These are phyloP conservation scores for Holocentrus rufus DNA, from an alignment of 2,797 vertebrate genomes.

Conservation along the genomic window DNA sequence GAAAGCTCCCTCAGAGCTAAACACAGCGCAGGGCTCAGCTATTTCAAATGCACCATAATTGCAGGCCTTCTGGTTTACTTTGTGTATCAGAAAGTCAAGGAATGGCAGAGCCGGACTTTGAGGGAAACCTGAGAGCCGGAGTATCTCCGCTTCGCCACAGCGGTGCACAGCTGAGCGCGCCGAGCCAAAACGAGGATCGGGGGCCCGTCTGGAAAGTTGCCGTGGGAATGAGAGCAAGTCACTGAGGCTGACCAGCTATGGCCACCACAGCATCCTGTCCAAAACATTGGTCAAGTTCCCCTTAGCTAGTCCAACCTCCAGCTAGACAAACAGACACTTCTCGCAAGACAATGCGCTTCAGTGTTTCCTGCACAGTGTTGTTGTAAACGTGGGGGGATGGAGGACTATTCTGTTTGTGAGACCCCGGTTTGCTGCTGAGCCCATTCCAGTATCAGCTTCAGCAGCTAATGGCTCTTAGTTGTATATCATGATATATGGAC, in stretches of 20 bases:
- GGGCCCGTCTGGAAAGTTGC: conserved; percentile 54
- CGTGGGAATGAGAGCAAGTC: conserved; percentile 57
- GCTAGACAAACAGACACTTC: conserved; percentile 61
- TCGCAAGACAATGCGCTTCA: conserved; percentile 51
- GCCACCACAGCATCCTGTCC: conserved; percentile 71
- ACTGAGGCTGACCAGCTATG: conserved; percentile 64
- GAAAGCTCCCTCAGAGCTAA: conserved; percentile 66
- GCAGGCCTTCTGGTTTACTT: conserved; percentile 68
- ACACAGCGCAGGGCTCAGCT: conserved; percentile 63
- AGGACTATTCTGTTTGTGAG: conserved; percentile 8
- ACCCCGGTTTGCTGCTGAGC: neutral
- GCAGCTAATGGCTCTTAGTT: neutral
- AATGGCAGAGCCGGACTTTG: conserved; percentile 50
- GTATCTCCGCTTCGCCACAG: conserved; percentile 38
- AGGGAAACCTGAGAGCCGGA: conserved; percentile 63
- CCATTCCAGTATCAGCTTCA: conserved; percentile 1
- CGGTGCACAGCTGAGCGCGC: conserved; percentile 10
- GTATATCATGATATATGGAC: neutral
- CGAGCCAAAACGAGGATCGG: conserved; percentile 24
- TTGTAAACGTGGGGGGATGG: neutral
- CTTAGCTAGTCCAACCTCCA: conserved; percentile 56
- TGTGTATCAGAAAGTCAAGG: conserved; percentile 59
- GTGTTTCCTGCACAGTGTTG: conserved; percentile 34
- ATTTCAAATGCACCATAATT: conserved; percentile 78
- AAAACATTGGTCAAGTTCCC: conserved; percentile 63